Percentiles rank a stretch among this genome's conserved stretches.
Evolutionary conservation across 2,797 vertebrate species (phyloP).

Genomic region (Enteromius afrohamiltoni): DNA sequence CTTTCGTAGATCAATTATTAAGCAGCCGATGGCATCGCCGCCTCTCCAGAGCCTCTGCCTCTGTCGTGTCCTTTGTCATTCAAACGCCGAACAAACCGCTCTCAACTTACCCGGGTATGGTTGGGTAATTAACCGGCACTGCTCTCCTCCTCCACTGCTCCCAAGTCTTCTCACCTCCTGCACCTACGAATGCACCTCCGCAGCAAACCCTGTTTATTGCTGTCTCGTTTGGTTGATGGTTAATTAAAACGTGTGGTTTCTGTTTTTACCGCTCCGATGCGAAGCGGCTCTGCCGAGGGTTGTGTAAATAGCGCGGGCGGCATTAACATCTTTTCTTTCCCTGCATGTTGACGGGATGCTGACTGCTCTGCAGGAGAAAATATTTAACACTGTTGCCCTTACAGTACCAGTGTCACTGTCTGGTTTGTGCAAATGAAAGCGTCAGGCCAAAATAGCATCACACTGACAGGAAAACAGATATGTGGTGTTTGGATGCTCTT

Average conservation of each 20-base stretch:
- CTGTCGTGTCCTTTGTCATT: constrained; percentile 30
- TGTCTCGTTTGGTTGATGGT: constrained; percentile 59
- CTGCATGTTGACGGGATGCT: background rate
- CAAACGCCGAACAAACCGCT: constrained; percentile 21
- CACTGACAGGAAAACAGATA: constrained; percentile 56
- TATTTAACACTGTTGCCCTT: constrained; percentile 72
- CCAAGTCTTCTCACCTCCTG: constrained; percentile 24
- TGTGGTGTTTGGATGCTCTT: background rate
- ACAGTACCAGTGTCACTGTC: constrained; percentile 73
- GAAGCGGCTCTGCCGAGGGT: constrained; percentile 37
- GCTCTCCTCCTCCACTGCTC: constrained; percentile 19
- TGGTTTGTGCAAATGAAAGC: constrained; percentile 68
- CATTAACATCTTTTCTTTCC: constrained; percentile 30
- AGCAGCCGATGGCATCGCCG: constrained; percentile 32
- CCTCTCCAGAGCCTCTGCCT: constrained; percentile 2
- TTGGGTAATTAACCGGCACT: constrained; percentile 38
- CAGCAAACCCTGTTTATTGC: constrained; percentile 55
- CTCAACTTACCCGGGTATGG: constrained; percentile 17
- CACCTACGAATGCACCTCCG: constrained; percentile 33
- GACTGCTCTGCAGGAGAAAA: constrained; percentile 66
- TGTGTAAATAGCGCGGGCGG: constrained; percentile 34
- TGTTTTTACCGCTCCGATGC: constrained; percentile 60
- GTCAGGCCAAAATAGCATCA: constrained; percentile 67
- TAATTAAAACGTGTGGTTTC: constrained; percentile 64
- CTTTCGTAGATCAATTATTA: constrained; percentile 56